Base-by-base conservation (phyloP, 2,888 invertebrate genomes). In the Pimpla rufipes region DNA sequence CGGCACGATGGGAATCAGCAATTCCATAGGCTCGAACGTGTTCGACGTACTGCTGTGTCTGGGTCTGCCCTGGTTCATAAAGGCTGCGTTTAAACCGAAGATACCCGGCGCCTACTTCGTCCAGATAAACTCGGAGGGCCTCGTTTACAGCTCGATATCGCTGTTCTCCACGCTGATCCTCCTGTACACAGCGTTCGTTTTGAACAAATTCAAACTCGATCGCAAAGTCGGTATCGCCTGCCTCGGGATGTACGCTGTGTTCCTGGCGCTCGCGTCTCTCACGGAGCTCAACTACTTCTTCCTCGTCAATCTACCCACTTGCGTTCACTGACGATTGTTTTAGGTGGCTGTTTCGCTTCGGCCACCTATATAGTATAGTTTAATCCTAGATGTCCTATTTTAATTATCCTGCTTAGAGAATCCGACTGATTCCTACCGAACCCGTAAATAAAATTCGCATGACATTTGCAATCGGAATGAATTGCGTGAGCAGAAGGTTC, bases 11-110 rank as follows among this genome's bases (percentile, higher is more conserved):
- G 97, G 97, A 0, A 95, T 97, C 77, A 96, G 97, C 90, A 97
- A 97, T 93, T 96, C 97, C 0, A 96, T 97, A 64, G 97, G 97
- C 18, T 97, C 97, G 0, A 97, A 97, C 90, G 97, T 97, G 0
- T 97, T 97, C 90, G 97, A 97, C 90, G 96, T 97, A 42, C 93
- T 97, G 5, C 94, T 97, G 0, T 97, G 97, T 87, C 94, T 97
- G 83, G 97, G 97, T 0, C 91, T 97, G 16, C 97, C 97, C 0
- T 97, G 97, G 97, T 93, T 97, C 40, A 94, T 97, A 21, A 97
- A 97, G 90, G 94, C 96, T 0, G 91, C 95, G 6, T 95, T 96
- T 84, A 94, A 95, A 86, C 96, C 96, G 0, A 94, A 94, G 52
- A 89, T 92, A 1, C 94, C 95, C 0, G 95, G 94, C 13, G 93